Evolutionary conservation across 2,113 vertebrate species (phyloP), one percentile per base, ranked within the genome.

Genomic region (Lepisosteus osseus): DNA sequence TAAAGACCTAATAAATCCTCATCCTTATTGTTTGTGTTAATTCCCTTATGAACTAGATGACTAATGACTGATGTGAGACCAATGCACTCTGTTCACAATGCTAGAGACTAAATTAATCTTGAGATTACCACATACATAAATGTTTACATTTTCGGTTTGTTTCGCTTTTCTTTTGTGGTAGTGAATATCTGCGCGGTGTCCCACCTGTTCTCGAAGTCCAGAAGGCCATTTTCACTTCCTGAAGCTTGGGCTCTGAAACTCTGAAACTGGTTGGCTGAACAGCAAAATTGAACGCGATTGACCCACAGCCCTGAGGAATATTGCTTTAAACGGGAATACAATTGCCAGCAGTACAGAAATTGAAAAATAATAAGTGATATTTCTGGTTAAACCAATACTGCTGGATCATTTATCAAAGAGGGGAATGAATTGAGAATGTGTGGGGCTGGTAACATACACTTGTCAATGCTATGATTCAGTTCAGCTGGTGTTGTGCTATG

Each of bases 341-440:
- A 71, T 29, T 72, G 63, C 61, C 17, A 9, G 69, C 61, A 66
- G 15, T 62, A 65, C 54, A 62, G 55, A n/a, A 62, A 72, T 6
- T 55, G 62, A 56, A 54, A 61, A 55, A 74, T 42, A 71, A 70
- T 67, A 67, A 40, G 69, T 65, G 43, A 71, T 61, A 6, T 73
- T 75, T 15, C 62, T 42, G 17, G 74, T 67, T 66, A 29, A 61
- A 55, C 72, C 62, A 67, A 72, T 65, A 65, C 59, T 40, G 17
- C 47, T 65, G 61, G 62, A 63, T 44, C 70, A 69, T 59, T 70
- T 42, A 65, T 13, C 67, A 71, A 63, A 69, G 67, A 79, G 67
- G 67, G 61, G 56, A 71, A 74, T 74, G 68, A 63, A 67, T 72
- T 70, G 63, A 43, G 76, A 78, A 65, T 54, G 66, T 40, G 6